Evolutionary conservation across 2,888 invertebrate species (phyloP), one percentile per base, ranked within the genome.

Genomic region (Ormia ochracea): DNA sequence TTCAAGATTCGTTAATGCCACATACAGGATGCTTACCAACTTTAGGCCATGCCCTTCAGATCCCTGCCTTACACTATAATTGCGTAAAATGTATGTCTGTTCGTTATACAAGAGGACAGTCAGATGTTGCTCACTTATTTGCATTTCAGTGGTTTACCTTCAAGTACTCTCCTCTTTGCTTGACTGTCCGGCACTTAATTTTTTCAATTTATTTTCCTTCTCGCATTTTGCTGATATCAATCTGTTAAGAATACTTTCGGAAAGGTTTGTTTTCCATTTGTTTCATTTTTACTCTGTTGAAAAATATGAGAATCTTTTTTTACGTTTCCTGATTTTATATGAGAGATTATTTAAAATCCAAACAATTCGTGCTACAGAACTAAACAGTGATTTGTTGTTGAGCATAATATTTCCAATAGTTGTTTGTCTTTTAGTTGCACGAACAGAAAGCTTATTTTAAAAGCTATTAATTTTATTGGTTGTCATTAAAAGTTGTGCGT

Each of bases 231-330:
- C 61, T 66, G 83, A 84, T 83, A 87, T 86, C 85, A 85, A 87
- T 87, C 87, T 86, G 85, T 86, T 86, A 86, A 86, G 86, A 85
- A 84, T 84, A 83, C 83, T 83, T 85, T 82, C 78, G 83, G 83
- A 74, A 75, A 50, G 72, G 59, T 73, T 66, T 76, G 36, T 75
- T 79, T 70, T 75, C 72, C 77, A 80, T 63, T 70, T n/a, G n/a
- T n/a, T n/a, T n/a, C 76, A 82, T 82, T 78, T 81, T 81, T 74
- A 79, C 82, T 77, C 82, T 82, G 31, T 80, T 73, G 56, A 56
- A 72, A 80, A 76, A 80, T 63, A 31, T 58, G 63, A 80, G 80
- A 28, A 56, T 76, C 56, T 76, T 69, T 66, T 9, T 43, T 72
- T 38, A 19, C 36, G 2, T 5, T 63, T 31, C 36, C 19, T 58